Conservation (phyloP, 92 coral and sea anemone species). For the Paragorgia papillata region DNA sequence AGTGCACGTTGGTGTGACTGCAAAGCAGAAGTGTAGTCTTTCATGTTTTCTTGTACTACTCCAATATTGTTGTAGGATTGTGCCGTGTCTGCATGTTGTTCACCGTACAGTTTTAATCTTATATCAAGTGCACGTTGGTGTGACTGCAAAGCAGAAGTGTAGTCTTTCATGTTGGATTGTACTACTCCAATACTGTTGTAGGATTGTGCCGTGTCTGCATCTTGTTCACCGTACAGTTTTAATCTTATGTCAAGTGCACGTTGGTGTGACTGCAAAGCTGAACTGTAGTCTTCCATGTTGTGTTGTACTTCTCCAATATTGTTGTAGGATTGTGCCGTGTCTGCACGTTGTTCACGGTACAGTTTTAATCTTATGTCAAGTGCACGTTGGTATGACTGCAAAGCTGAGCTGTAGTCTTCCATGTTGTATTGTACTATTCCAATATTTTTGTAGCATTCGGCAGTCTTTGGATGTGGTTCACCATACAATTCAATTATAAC, state of each 20-base stretch:
- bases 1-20: neutral
- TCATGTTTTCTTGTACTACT: neutral
- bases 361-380: conserved; percentile 22
- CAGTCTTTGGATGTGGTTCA: neutral
- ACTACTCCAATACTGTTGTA: no score
- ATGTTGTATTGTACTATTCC: neutral
- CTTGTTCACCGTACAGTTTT: neutral
- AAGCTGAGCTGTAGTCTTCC: neutral
- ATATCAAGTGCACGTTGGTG: conserved; percentile 33
- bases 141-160: neutral
- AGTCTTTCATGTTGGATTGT: no score
- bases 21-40: conserved; percentile 7
- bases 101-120: conserved; percentile 24
- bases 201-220: no score
- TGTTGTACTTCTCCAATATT: neutral
- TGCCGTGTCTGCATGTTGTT: conserved; percentile 27
- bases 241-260: conserved; percentile 10
- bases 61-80: conserved; percentile 34
- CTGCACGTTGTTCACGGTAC: conserved; percentile 2
- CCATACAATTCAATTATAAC: neutral
- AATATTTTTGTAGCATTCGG: neutral
- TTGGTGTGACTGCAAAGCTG: neutral
- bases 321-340: conserved; percentile 6
- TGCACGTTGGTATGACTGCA: conserved; percentile 1
- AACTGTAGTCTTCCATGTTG: neutral